A percentile compares a stretch with the other conserved stretches of the same genome.
phyloP scores from a whole-genome alignment of 2,888 invertebrate species.

The Chymomyza fuscimana region DNA sequence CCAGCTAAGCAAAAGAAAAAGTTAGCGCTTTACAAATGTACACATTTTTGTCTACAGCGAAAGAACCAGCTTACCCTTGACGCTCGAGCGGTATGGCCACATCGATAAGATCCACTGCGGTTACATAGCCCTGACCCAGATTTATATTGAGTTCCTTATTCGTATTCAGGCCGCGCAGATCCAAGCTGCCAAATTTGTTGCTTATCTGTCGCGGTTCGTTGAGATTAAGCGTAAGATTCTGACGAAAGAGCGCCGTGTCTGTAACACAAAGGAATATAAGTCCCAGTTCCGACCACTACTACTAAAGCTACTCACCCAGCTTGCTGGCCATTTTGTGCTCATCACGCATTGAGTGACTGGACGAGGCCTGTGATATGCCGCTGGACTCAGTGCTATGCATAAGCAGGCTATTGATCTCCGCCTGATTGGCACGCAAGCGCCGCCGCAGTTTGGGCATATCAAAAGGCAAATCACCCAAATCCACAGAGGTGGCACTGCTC shows the following conservation, averaged over 20 bases:
- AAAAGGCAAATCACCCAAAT: constrained; percentile 90
- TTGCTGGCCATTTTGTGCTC: constrained; percentile 83
- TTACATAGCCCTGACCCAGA: constrained; percentile 82
- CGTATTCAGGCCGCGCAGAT: constrained; percentile 80
- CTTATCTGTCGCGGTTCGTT: constrained; percentile 80
- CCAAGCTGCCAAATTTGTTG: constrained; percentile 79
- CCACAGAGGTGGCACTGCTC: constrained; percentile 87
- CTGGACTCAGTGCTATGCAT: constrained; percentile 84
- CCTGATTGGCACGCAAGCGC: constrained; percentile 83
- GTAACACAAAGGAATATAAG: constrained; percentile 49
- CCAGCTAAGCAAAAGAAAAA: constrained; percentile 84
- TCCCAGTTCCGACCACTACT: too few species aligned
- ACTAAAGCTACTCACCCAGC: constrained; percentile 61
- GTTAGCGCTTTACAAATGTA: neutral
- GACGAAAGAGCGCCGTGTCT: constrained; percentile 83
- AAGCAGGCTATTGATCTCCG: constrained; percentile 75
- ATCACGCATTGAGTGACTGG: constrained; percentile 89
- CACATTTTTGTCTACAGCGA: neutral
- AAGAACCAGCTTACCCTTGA: constrained; percentile 85
- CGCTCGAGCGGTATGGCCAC: constrained; percentile 90
- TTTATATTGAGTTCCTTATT: constrained; percentile 85
- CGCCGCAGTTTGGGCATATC: constrained; percentile 94
- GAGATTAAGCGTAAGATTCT: constrained; percentile 88
- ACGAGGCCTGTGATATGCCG: constrained; percentile 89
- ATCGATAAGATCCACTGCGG: constrained; percentile 88